These are phyloP conservation scores for Symphodus melops DNA, from an alignment of 2,113 vertebrate genomes.

Conservation along the genomic window DNA sequence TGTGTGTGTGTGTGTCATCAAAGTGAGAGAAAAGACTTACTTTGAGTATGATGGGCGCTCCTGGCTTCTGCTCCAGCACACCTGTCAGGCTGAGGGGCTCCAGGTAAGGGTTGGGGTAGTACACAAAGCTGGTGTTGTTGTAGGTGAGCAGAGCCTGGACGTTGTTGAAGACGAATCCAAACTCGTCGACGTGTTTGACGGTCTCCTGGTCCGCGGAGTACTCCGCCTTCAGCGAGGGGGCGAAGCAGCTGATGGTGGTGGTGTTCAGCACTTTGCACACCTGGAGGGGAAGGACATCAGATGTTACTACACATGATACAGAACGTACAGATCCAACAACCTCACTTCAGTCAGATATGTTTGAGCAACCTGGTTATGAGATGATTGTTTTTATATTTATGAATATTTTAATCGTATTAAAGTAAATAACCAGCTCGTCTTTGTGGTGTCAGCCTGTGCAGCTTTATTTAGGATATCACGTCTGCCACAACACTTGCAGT, in stretches of 20 bases:
- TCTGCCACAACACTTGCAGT: too few relatives aligned
- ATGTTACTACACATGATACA: not conserved
- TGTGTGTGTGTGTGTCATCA: too few relatives aligned
- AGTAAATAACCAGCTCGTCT: not conserved
- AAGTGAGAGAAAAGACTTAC: conserved; percentile 68
- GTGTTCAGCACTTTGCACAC: conserved; percentile 93
- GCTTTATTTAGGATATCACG: too few relatives aligned
- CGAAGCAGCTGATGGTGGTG: conserved; percentile 92
- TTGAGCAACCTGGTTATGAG: not conserved
- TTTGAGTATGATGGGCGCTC: conserved; percentile 97
- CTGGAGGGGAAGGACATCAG: conserved; percentile 72
- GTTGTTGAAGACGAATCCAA: conserved; percentile 98
- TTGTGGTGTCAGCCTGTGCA: not conserved
- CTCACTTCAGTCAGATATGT: not conserved
- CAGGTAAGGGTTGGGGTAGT: conserved; percentile 96
- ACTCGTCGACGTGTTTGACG: conserved; percentile 92
- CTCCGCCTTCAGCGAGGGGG: conserved; percentile 88
- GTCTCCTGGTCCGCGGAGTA: conserved; percentile 87
- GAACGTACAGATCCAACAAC: not conserved
- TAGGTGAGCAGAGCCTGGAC: conserved; percentile 95
- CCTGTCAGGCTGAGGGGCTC: conserved; percentile 93
- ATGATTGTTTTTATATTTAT: not conserved
- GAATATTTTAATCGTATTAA: conserved; percentile 6
- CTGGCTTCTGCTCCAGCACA: conserved; percentile 95
- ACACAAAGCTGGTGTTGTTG: conserved; percentile 95